phyloP scores from a whole-genome alignment of 2,888 invertebrate genomes.

The Trichopria drosophilae region DNA sequence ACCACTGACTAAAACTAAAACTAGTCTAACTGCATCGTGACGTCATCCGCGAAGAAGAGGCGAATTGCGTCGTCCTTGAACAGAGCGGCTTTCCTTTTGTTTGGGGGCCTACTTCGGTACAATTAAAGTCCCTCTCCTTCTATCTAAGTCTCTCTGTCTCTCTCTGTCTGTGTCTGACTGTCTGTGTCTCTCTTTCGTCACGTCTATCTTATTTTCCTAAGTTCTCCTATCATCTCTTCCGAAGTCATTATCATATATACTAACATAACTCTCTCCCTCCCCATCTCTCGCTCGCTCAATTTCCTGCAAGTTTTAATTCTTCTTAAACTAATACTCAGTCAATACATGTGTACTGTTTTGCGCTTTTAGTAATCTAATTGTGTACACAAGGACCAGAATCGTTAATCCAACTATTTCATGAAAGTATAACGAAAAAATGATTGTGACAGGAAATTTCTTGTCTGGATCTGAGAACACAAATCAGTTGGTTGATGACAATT shows the following conservation, averaged over 20 bases:
- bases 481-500: too few species aligned
- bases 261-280: conserved; percentile 13
- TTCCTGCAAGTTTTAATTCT: too few species aligned
- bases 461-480: too few species aligned
- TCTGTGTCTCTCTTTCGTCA: conserved; percentile 10
- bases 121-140: conserved; percentile 42
- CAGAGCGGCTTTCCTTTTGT: conserved; percentile 42
- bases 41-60: conserved; percentile 50
- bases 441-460: too few species aligned
- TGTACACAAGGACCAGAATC: too few species aligned
- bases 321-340: too few species aligned
- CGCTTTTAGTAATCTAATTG: too few species aligned
- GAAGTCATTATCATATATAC: too few species aligned
- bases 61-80: conserved; percentile 55
- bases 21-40: conserved; percentile 57
- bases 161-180: conserved; percentile 13
- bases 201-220: too few species aligned
- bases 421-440: too few species aligned
- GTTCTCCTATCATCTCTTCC: conserved; percentile 11
- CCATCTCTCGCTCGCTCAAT: conserved; percentile 7
- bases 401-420: too few species aligned
- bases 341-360: too few species aligned
- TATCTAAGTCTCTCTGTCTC: conserved; percentile 25
- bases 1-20: conserved; percentile 53
- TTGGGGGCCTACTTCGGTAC: conserved; percentile 40